phyloP scores from a whole-genome alignment of 2,888 invertebrate genomes.

The Polyommatus iphigenia region DNA sequence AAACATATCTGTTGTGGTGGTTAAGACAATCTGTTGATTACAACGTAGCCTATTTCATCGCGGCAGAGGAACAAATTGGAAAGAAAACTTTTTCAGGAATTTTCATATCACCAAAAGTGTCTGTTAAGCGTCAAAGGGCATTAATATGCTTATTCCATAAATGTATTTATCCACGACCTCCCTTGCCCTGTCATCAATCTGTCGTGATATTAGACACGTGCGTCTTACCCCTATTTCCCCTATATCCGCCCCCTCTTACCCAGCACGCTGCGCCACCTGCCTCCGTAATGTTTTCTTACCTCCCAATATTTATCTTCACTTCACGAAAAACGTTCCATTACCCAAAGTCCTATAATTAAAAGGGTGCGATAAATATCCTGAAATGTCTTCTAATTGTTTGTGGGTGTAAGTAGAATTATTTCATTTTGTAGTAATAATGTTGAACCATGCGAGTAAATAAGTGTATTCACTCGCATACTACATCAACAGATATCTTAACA shows the following conservation, averaged over 20 bases:
- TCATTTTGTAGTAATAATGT: too few species aligned
- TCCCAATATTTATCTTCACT: constrained; percentile 21
- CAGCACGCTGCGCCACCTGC: neutral
- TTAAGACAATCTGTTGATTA: too few species aligned
- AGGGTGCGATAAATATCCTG: neutral
- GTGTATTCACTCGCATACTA: too few species aligned
- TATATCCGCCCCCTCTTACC: neutral
- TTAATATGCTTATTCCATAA: neutral
- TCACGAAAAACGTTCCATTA: neutral
- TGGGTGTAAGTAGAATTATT: too few species aligned
- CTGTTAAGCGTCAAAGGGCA: neutral
- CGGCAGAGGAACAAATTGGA: too few species aligned
- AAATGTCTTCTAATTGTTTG: neutral
- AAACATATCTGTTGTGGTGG: too few species aligned
- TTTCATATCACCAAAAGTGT: neutral
- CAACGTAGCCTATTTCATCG: too few species aligned
- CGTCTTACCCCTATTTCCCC: constrained; percentile 13
- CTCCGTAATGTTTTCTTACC: constrained; percentile 9
- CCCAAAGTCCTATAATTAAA: neutral
- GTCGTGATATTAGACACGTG: constrained; percentile 17
- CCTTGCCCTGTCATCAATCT: neutral
- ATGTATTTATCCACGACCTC: constrained; percentile 3
- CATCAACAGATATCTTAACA: too few species aligned
- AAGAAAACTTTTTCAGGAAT: too few species aligned
- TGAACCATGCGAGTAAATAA: too few species aligned